Evolutionary conservation across 2,888 invertebrate species (phyloP).

Genomic region (Macroteleia sp.): DNA sequence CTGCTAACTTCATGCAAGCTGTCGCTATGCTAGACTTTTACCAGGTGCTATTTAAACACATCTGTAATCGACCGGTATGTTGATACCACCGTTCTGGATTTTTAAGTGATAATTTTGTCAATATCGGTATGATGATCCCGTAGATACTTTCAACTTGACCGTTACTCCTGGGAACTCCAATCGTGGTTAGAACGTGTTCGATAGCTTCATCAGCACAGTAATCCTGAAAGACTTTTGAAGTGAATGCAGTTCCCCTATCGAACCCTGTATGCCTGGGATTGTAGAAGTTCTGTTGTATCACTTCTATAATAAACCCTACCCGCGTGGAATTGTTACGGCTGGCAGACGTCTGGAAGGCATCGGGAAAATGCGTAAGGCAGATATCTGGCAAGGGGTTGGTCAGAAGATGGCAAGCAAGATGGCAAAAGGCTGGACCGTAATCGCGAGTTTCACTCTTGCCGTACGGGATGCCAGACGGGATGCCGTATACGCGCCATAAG

Average conservation of each 20-base stretch:
- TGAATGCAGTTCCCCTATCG: slow-evolving; percentile 53
- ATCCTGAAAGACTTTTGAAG: slow-evolving; percentile 13
- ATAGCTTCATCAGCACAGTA: slow-evolving; percentile 45
- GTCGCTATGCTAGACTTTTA: too few species aligned
- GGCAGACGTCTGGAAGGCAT: too few species aligned
- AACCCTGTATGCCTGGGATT: slow-evolving; percentile 46
- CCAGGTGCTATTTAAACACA: slow-evolving; percentile 55
- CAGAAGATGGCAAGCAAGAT: too few species aligned
- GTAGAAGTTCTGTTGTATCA: slow-evolving; percentile 35
- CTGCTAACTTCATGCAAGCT: too few species aligned
- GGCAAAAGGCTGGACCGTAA: too few species aligned
- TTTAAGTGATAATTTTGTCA: slow-evolving; percentile 55
- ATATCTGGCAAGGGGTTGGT: too few species aligned
- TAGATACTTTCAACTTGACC: not conserved
- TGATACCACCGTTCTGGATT: slow-evolving; percentile 63
- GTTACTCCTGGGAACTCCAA: not conserved
- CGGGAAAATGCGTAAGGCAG: too few species aligned
- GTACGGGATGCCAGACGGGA: too few species aligned
- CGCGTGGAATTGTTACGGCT: too few species aligned
- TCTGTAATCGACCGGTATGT: slow-evolving; percentile 54
- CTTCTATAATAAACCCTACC: too few species aligned
- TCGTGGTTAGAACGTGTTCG: slow-evolving; percentile 18
- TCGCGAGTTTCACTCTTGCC: too few species aligned
- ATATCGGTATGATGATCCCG: slow-evolving; percentile 54
- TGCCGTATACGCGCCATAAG: too few species aligned